phyloP scores from a whole-genome alignment of 2,888 invertebrate genomes.

The Polymixis flavicincta region DNA sequence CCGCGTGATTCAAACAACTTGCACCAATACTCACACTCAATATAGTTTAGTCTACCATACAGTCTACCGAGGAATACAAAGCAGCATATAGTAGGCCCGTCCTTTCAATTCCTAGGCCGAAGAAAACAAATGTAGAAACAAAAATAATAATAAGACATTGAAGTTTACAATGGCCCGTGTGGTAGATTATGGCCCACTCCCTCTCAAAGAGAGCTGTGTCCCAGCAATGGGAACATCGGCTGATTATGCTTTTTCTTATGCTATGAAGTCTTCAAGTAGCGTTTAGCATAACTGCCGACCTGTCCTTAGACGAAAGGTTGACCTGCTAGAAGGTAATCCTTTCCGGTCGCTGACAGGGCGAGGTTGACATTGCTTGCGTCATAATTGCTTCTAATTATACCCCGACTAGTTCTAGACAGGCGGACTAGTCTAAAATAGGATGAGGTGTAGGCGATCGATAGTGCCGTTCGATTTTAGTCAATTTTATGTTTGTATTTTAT shows the following conservation, averaged over 20 bases:
- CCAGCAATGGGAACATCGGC: too few species aligned
- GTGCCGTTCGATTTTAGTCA: conserved; percentile 5
- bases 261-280: not conserved
- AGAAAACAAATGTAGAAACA: not conserved
- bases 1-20: too few species aligned
- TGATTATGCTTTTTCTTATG: too few species aligned
- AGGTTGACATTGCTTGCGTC: conserved; percentile 20
- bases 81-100: not conserved
- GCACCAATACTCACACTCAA: too few species aligned
- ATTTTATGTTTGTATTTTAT: conserved; percentile 8
- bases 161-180: too few species aligned
- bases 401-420: conserved; percentile 34
- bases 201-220: too few species aligned
- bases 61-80: not conserved
- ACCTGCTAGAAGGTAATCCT: conserved; percentile 7
- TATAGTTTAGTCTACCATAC: too few species aligned
- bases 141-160: not conserved
- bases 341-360: not conserved
- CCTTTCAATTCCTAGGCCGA: not conserved
- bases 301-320: not conserved
- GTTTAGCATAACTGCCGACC: not conserved
- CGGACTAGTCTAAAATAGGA: conserved; percentile 22
- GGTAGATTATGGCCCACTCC: too few species aligned
- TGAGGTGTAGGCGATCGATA: conserved; percentile 32
- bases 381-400: conserved; percentile 30